Evolutionary conservation across 1,140 invertebrate genomes (phyloP).

Genomic region (Zaprionus gabonicus): DNA sequence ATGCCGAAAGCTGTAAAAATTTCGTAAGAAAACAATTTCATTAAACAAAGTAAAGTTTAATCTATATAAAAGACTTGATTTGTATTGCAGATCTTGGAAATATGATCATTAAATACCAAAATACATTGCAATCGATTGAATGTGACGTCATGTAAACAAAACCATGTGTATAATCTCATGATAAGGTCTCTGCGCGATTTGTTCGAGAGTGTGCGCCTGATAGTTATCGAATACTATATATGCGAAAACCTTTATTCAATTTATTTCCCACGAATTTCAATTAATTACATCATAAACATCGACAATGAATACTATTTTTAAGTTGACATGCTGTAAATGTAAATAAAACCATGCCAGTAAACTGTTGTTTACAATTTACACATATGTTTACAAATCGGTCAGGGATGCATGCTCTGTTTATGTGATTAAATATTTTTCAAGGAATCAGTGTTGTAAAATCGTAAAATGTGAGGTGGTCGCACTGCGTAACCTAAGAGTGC

Average conservation of each 20-base stretch:
- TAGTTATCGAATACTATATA: background rate
- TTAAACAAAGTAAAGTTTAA: background rate
- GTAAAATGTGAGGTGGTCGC: background rate
- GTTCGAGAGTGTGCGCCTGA: background rate
- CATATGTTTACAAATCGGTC: background rate
- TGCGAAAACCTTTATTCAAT: background rate
- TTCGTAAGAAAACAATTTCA: background rate
- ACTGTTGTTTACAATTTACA: background rate
- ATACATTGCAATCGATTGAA: background rate
- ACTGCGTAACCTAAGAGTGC: background rate
- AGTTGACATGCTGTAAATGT: too few species aligned
- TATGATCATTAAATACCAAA: background rate
- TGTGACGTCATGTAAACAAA: constrained; percentile 5
- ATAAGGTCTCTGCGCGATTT: background rate
- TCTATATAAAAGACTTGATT: background rate
- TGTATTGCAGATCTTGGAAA: background rate
- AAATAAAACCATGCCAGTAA: too few species aligned
- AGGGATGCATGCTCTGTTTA: background rate
- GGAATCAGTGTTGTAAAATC: background rate
- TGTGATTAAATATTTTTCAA: background rate
- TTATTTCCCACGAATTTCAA: too few species aligned
- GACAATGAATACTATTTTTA: too few species aligned
- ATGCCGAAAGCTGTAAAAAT: background rate
- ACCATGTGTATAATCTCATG: background rate
- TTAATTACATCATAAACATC: too few species aligned